A percentile compares a stretch with the other conserved stretches of the same genome.
Evolutionary conservation across 1,140 invertebrate species (phyloP).

Genomic region (Cheumatopsyche charites): DNA sequence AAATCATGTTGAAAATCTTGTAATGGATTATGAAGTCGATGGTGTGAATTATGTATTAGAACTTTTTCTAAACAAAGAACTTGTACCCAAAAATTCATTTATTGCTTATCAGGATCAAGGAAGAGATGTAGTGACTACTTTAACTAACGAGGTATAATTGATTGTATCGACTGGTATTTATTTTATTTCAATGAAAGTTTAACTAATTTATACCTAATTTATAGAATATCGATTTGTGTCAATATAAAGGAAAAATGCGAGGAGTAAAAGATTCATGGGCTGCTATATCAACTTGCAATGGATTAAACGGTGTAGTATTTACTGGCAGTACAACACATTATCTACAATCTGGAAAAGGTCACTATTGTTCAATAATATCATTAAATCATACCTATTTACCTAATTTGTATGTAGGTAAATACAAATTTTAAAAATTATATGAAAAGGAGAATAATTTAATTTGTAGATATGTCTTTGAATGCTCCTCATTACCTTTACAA

Average conservation of each 20-base stretch:
- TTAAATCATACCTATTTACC: no score
- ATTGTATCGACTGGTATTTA: conserved; percentile 32
- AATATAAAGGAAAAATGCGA: conserved; percentile 82
- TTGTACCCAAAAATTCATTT: conserved; percentile 76
- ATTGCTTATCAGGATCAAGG: conserved; percentile 75
- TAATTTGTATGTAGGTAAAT: no score
- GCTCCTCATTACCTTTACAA: conserved; percentile 72
- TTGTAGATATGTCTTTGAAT: conserved; percentile 57
- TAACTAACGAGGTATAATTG: conserved; percentile 69
- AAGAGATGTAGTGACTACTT: conserved; percentile 65
- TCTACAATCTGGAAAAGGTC: conserved; percentile 65
- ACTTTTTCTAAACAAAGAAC: conserved; percentile 76
- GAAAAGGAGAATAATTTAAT: neutral
- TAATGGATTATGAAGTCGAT: conserved; percentile 69
- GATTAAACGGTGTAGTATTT: conserved; percentile 80
- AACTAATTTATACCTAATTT: conserved; percentile 50
- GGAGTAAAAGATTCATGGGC: conserved; percentile 76
- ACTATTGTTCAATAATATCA: neutral
- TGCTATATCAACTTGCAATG: conserved; percentile 85
- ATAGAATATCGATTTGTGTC: conserved; percentile 77
- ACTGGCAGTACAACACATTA: conserved; percentile 80
- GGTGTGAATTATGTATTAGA: conserved; percentile 73
- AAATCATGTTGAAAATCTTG: conserved; percentile 71
- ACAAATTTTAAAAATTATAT: neutral
- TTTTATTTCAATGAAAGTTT: neutral